Evolutionary conservation across 2,797 vertebrate genomes (phyloP).

Genomic region (Clarias platycephalus): DNA sequence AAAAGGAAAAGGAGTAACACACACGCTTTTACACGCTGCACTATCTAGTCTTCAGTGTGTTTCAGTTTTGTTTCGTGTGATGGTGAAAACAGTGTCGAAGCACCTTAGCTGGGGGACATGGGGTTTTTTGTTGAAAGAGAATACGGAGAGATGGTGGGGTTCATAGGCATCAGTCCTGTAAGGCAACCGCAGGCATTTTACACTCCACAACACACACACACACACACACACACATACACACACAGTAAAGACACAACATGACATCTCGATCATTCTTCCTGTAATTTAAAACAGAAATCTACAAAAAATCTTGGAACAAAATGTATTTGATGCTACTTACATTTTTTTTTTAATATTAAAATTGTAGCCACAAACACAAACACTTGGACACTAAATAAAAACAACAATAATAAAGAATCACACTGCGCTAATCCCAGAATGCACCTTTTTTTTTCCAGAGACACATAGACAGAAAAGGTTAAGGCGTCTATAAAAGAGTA

Average conservation of each 20-base stretch:
- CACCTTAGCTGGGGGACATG: conserved; percentile 78
- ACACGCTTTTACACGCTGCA: conserved; percentile 70
- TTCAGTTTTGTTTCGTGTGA: conserved; percentile 79
- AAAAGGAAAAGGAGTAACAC: conserved; percentile 49
- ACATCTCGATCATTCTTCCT: not conserved
- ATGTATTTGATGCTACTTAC: not conserved
- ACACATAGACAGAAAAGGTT: not conserved
- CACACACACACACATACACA: conserved; percentile 54
- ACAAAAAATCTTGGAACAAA: conserved; percentile 49
- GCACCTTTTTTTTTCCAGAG: not conserved
- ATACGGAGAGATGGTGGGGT: conserved; percentile 75
- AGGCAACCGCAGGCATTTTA: conserved; percentile 79
- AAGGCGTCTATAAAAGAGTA: conserved; percentile 62
- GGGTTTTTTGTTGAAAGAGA: conserved; percentile 78
- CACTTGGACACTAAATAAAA: conserved; percentile 61
- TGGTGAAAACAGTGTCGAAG: conserved; percentile 73
- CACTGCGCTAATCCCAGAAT: not conserved
- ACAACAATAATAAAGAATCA: not conserved
- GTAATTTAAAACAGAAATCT: conserved; percentile 6
- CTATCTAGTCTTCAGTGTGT: conserved; percentile 65
- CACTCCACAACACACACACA: conserved; percentile 64
- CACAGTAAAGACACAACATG: conserved; percentile 24
- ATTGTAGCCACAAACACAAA: conserved; percentile 66
- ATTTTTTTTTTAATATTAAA: conserved; percentile 31
- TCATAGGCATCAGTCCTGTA: conserved; percentile 79